These are phyloP conservation scores for Drosophila kepulauana DNA, from an alignment of 1,140 invertebrate genomes.

Conservation along the genomic window DNA sequence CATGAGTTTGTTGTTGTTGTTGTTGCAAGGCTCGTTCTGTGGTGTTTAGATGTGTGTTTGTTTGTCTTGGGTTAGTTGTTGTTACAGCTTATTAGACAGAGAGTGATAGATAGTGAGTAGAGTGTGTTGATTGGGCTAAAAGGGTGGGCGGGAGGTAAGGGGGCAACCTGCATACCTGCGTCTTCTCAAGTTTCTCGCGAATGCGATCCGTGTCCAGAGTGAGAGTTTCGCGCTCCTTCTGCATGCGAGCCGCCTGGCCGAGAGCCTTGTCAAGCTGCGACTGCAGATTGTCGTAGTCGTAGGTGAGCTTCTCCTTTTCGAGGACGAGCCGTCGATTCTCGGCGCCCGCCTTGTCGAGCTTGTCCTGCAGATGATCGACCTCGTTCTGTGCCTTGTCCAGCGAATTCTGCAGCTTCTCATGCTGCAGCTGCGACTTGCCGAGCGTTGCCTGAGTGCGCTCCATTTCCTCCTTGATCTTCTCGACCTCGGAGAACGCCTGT, in stretches of 20 bases:
- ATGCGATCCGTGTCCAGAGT: slow-evolving; percentile 94
- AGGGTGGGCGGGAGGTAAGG: not conserved
- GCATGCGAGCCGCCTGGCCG: slow-evolving; percentile 93
- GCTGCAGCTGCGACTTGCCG: slow-evolving; percentile 94
- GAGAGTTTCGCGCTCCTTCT: slow-evolving; percentile 94
- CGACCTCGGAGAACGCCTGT: slow-evolving; percentile 91
- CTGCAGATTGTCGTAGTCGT: slow-evolving; percentile 95
- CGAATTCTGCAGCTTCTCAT: slow-evolving; percentile 94
- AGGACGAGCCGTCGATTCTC: slow-evolving; percentile 95
- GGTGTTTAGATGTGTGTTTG: slow-evolving; percentile 20
- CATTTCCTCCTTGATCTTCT: slow-evolving; percentile 95
- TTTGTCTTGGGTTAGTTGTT: too few relatives aligned
- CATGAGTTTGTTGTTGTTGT: slow-evolving; percentile 9
- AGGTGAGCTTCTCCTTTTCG: slow-evolving; percentile 95
- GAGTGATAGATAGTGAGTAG: not conserved
- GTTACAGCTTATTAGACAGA: not conserved
- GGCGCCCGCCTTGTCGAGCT: slow-evolving; percentile 91
- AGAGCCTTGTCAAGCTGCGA: slow-evolving; percentile 95
- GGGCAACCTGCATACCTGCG: slow-evolving; percentile 88
- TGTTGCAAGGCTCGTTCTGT: slow-evolving; percentile 23
- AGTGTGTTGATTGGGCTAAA: not conserved
- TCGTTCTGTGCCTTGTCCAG: slow-evolving; percentile 96
- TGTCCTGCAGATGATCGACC: slow-evolving; percentile 95
- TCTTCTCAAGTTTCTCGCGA: slow-evolving; percentile 95
- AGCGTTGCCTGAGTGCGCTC: slow-evolving; percentile 95